These are phyloP conservation scores for Mergus octosetaceus DNA, from an alignment of 2,797 vertebrate species.

Conservation along the genomic window DNA sequence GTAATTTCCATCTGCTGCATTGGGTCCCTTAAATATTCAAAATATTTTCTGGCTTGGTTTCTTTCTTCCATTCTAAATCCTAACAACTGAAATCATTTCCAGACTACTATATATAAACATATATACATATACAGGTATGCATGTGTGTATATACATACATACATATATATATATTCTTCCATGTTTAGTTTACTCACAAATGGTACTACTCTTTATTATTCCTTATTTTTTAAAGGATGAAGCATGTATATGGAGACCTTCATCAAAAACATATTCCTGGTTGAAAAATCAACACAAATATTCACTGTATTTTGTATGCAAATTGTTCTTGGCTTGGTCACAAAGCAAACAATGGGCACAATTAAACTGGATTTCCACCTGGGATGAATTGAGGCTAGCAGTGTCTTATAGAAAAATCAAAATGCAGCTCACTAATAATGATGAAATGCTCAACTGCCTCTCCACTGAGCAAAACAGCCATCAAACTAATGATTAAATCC, in stretches of 20 bases:
- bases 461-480: conserved; percentile 41
- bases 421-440: conserved; percentile 34
- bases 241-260: background rate
- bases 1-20: background rate
- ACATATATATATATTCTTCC: background rate
- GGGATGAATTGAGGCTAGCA: conserved; percentile 5
- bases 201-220: background rate
- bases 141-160: background rate
- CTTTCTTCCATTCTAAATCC: background rate
- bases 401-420: conserved; percentile 40
- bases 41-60: background rate
- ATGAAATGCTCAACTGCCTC: conserved; percentile 24
- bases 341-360: background rate
- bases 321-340: background rate
- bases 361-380: conserved; percentile 21
- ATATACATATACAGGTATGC: background rate
- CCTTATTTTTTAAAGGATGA: background rate
- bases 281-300: conserved; percentile 19
- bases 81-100: background rate
- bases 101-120: background rate
- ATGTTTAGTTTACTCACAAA: background rate
- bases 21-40: background rate
- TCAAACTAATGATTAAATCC: conserved; percentile 63
- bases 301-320: background rate
- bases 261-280: background rate